These are phyloP conservation scores for Agrotis ipsilon DNA, from an alignment of 2,888 invertebrate species.

Conservation along the genomic window DNA sequence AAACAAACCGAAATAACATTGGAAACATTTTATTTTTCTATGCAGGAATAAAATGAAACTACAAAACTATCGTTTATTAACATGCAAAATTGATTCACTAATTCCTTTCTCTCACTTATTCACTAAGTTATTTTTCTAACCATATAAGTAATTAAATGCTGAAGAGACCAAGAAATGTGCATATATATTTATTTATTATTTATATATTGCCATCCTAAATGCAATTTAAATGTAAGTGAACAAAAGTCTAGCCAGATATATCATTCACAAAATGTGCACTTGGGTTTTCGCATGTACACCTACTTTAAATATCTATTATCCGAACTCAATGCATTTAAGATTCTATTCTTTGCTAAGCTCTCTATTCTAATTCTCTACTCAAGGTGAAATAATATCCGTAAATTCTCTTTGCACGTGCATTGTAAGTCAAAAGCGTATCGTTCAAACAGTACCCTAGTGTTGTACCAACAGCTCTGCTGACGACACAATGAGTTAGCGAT, in stretches of 20 bases:
- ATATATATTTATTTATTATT: too few species aligned
- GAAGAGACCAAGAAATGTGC: background rate
- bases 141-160: background rate
- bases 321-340: slow-evolving; percentile 24
- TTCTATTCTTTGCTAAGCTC: slow-evolving; percentile 34
- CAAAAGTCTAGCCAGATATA: background rate
- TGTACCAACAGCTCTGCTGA: slow-evolving; percentile 77
- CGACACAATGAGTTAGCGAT: slow-evolving; percentile 66
- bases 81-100: too few species aligned
- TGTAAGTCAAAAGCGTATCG: slow-evolving; percentile 54
- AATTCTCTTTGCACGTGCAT: slow-evolving; percentile 58
- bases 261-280: slow-evolving; percentile 22
- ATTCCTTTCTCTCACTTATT: too few species aligned
- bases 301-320: slow-evolving; percentile 40
- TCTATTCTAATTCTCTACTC: slow-evolving; percentile 25
- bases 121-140: background rate
- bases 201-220: background rate
- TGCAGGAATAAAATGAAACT: background rate
- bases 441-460: slow-evolving; percentile 65
- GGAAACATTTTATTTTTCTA: background rate
- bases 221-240: background rate
- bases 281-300: slow-evolving; percentile 25
- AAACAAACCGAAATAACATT: slow-evolving; percentile 1
- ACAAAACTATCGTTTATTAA: too few species aligned
- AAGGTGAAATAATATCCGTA: slow-evolving; percentile 50